Evolutionary conservation across 2,797 vertebrate genomes (phyloP).

Genomic region (Lepilemur septentrionalis): DNA sequence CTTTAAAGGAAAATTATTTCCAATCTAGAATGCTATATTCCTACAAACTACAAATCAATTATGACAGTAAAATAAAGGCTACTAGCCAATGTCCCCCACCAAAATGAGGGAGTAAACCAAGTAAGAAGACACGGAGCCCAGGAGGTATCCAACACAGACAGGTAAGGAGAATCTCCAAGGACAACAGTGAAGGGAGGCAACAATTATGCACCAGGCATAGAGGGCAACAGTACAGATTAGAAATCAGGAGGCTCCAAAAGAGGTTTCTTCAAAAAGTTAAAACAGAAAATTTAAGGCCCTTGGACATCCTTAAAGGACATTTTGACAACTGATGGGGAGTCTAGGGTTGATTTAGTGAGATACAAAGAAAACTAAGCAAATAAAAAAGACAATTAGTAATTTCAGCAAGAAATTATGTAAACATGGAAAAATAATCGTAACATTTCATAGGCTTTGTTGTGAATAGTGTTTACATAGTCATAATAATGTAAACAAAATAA

Average conservation of each 20-base stretch:
- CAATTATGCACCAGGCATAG: neutral
- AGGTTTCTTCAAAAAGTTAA: neutral
- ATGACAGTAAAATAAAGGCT: neutral
- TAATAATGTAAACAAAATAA: neutral
- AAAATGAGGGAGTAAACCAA: neutral
- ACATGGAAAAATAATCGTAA: neutral
- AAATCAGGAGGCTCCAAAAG: neutral
- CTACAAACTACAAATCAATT: neutral
- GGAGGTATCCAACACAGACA: neutral
- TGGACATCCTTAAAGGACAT: neutral
- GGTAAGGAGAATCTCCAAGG: neutral
- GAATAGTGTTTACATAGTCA: neutral
- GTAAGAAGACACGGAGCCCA: neutral
- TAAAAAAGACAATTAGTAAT: neutral
- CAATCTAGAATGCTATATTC: neutral
- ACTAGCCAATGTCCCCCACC: neutral
- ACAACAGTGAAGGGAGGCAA: neutral
- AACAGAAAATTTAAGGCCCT: neutral
- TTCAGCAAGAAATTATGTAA: neutral
- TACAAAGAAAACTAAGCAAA: neutral
- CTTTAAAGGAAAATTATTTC: constrained; percentile 23
- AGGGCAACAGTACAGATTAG: neutral
- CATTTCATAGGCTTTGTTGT: neutral
- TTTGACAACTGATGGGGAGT: neutral
- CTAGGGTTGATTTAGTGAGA: neutral